Evolutionary conservation across 2,113 vertebrate species (phyloP).

Genomic region (Scytalopus superciliaris): DNA sequence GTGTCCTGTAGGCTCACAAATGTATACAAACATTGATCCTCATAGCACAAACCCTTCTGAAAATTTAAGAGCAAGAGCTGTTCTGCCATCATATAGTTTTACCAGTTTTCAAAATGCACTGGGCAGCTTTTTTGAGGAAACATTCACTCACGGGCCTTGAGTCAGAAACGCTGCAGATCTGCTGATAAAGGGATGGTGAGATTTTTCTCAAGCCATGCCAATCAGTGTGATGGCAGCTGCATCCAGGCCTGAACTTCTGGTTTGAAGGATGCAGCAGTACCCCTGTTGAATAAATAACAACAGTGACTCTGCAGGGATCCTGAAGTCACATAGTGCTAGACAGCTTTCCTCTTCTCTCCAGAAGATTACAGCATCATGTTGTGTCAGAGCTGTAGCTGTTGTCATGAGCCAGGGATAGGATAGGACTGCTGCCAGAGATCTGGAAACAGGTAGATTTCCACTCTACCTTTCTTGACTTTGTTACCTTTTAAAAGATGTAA

Average conservation of each 20-base stretch:
- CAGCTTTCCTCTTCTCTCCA: not conserved
- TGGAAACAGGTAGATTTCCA: not conserved
- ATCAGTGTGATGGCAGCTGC: not conserved
- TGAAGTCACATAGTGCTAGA: not conserved
- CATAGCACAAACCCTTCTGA: not conserved
- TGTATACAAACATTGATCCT: not conserved
- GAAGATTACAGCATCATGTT: not conserved
- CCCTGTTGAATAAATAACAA: not conserved
- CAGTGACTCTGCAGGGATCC: not conserved
- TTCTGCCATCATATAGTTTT: not conserved
- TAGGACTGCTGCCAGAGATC: not conserved
- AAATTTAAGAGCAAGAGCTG: not conserved
- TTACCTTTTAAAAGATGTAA: slow-evolving; percentile 1
- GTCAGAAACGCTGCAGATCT: accelerated
- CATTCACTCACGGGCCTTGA: not conserved
- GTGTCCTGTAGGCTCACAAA: not conserved
- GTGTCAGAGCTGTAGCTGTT: not conserved
- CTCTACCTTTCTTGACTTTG: not conserved
- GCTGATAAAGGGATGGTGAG: not conserved
- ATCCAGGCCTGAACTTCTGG: not conserved
- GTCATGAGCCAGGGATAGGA: not conserved
- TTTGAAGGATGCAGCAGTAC: not conserved
- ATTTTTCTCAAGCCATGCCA: not conserved
- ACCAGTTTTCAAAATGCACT: not conserved
- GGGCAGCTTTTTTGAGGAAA: not conserved